Base-by-base conservation (phyloP, 2,113 vertebrate species). In the Phrynosoma blainvillii region DNA sequence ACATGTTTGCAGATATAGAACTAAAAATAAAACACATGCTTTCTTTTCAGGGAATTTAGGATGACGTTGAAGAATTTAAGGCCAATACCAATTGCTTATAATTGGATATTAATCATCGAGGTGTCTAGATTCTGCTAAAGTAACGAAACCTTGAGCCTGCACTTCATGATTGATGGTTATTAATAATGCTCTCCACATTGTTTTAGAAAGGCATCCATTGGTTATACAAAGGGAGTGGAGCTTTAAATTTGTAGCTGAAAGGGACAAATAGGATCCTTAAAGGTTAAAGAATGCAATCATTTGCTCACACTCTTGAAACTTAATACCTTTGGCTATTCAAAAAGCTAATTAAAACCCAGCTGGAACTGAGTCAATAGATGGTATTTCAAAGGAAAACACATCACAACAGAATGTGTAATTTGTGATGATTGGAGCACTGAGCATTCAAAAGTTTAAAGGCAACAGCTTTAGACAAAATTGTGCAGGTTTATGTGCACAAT, bases 291-390 rank as follows among this genome's bases (percentile, higher is more conserved):
- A 88, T 88, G 87, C 87, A 84, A 78, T 88, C 74, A 78, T 73
- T 88, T 84, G 73, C 87, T 84, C 87, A 88, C 68, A 84, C 87
- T 84, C 87, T 84, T 83, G 87, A 88, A 88, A 73, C 74, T 84
- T 88, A 88, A 84, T 88, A 84, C 87, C 87, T 83, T 84, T 88
- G 87, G 81, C 87, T 88, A 84, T 88, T 88, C 87, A 83, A 88
- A 20, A 84, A 84, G 81, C 87, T 88, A 88, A 88, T 88, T 88
- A 88, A 88, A 88, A 88, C 74, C 81, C 81, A 77, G 62, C 81
- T 88, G 73, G 87, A 88, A 88, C 81, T 70, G 78, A 88, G 81
- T 88, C 87, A 88, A 88, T 88, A 88, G 80, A 84, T 54, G 68
- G 73, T 84, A 88, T 88, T 88, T 88, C 74, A 84, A 88, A 88